These are phyloP conservation scores for Zaprionus ornatus DNA, from an alignment of 1,140 invertebrate species.

Conservation along the genomic window DNA sequence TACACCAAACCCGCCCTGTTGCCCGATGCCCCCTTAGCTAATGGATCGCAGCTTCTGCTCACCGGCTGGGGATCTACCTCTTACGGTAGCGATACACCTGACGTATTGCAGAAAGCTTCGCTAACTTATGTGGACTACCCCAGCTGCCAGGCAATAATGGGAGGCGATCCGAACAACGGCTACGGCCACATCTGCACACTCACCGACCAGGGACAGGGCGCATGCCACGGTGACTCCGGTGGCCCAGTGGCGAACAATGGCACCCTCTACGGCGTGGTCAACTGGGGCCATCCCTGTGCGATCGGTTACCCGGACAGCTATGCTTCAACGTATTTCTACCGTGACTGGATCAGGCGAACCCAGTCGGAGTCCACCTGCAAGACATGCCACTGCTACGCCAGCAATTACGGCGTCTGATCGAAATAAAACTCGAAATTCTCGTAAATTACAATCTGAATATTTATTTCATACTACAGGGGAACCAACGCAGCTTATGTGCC, in stretches of 20 bases:
- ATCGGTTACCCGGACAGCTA: slow-evolving; percentile 84
- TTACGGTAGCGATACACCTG: slow-evolving; percentile 58
- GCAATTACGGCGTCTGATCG: slow-evolving; percentile 55
- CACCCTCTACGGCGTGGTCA: slow-evolving; percentile 84
- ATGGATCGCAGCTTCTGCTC: slow-evolving; percentile 77
- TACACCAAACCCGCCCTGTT: slow-evolving; percentile 83
- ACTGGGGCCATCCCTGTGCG: slow-evolving; percentile 86
- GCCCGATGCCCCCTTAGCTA: slow-evolving; percentile 47
- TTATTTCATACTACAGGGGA: slow-evolving; percentile 15
- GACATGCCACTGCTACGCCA: slow-evolving; percentile 67
- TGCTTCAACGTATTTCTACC: slow-evolving; percentile 44
- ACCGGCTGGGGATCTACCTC: slow-evolving; percentile 86
- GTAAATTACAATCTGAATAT: not conserved
- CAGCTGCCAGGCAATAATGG: slow-evolving; percentile 60
- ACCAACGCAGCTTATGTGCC: slow-evolving; percentile 7
- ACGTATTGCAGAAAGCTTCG: slow-evolving; percentile 71
- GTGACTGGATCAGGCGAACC: slow-evolving; percentile 58
- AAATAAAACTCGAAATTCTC: slow-evolving; percentile 15
- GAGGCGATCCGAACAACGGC: slow-evolving; percentile 55
- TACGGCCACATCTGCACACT: slow-evolving; percentile 86
- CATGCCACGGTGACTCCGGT: slow-evolving; percentile 85
- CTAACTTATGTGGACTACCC: slow-evolving; percentile 66
- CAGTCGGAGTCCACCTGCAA: slow-evolving; percentile 33
- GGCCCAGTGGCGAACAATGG: slow-evolving; percentile 81
- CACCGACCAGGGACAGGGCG: slow-evolving; percentile 85